phyloP scores from a whole-genome alignment of 2,113 vertebrate species.

The Polypterus senegalus region DNA sequence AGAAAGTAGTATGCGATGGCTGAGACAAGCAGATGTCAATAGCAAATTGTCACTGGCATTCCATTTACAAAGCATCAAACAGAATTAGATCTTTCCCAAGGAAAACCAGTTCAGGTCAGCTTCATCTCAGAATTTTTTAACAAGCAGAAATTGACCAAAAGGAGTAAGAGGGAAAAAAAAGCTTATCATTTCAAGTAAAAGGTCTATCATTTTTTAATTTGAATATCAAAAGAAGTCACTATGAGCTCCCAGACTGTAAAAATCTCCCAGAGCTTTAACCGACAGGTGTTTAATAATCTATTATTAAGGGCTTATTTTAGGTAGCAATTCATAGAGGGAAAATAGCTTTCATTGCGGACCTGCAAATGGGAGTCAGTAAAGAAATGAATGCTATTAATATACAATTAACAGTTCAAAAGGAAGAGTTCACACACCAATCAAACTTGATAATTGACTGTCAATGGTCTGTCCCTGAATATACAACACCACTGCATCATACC shows the following conservation, averaged over 20 bases:
- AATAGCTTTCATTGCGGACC: constrained; percentile 74
- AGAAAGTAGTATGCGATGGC: constrained; percentile 61
- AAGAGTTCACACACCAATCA: constrained; percentile 98
- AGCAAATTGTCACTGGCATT: constrained; percentile 93
- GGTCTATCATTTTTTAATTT: constrained; percentile 84
- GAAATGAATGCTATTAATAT: constrained; percentile 96
- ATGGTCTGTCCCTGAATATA: constrained; percentile 93
- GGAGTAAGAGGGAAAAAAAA: constrained; percentile 36
- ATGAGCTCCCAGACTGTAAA: constrained; percentile 68
- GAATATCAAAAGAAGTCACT: constrained; percentile 92
- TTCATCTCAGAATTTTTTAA: constrained; percentile 70
- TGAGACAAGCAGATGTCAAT: constrained; percentile 58
- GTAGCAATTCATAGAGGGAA: constrained; percentile 72
- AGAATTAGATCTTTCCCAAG: constrained; percentile 74
- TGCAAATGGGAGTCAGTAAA: constrained; percentile 69
- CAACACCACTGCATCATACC: constrained; percentile 96
- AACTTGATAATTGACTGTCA: constrained; percentile 99
- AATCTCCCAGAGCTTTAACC: constrained; percentile 78
- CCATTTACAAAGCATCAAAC: constrained; percentile 89
- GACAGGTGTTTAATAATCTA: constrained; percentile 99
- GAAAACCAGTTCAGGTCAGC: constrained; percentile 71
- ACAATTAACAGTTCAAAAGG: constrained; percentile 99
- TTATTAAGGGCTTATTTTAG: constrained; percentile 94
- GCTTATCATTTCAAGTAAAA: constrained; percentile 73
- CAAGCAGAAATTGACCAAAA: constrained; percentile 49